Base-by-base conservation (phyloP, 2,797 vertebrate genomes). In the Nasua narica region DNA sequence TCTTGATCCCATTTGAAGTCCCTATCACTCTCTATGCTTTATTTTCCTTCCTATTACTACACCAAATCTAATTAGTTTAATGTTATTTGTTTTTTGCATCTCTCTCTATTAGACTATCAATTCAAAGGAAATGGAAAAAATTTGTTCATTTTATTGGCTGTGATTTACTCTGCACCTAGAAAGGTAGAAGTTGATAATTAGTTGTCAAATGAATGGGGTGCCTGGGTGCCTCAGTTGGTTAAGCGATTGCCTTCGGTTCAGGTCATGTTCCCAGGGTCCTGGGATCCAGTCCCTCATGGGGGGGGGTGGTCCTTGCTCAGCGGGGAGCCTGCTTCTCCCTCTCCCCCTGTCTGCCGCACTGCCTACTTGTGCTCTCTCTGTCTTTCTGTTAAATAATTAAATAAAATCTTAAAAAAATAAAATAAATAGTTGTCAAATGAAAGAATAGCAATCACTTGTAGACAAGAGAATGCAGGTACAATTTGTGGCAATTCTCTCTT, bases 221-320 rank as follows among this genome's bases (percentile, higher is more conserved):
- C 54, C 54, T 56, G 54, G 21, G 54, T 23, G 54, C 21, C 54
- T 56, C 23, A 10, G 23, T 25, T 7, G 23, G 23, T 56, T 25
- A 56, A 25, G 54, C 23, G 0, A 23, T 23, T 56, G 54, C 23
- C 54, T 56, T 56, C 6, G 21, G 54, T 19, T 56, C 23, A 56
- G 54, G 54, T 56, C 54, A 56, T 56, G 54, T 23, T 23, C 54
- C 52, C 21, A 54, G 7, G 54, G 23, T 4, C 23, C 54, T 56
- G 9, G 9, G 54, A 56, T 56, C 0, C 9, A 56, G 54, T 1
- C 54, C 9, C 3, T 0, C 54, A 56, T 25, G 2, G 1, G 54
- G 54, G n/a, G n/a, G n/a, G n/a, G n/a, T n/a, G n/a, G 9, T 25
- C 3, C 9, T 23, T 56, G 54, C 54, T 56, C 54, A 10, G 54